A percentile compares a stretch with the other conserved stretches of the same genome.
These are phyloP conservation scores for Tylochromis polylepis DNA, from an alignment of 2,113 vertebrate genomes.

Conservation along the genomic window DNA sequence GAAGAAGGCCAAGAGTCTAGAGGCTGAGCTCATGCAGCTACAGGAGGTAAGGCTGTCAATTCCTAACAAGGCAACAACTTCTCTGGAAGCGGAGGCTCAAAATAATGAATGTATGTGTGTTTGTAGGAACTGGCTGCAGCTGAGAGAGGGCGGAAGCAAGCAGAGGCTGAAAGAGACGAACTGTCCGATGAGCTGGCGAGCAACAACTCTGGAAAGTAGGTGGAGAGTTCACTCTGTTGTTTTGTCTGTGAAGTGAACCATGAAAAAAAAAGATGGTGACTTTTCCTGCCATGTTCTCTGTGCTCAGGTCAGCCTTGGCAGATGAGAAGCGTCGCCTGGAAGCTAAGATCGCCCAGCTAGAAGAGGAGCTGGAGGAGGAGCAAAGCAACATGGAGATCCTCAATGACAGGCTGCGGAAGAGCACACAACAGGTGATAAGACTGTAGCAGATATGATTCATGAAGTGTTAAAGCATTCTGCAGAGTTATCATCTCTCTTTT, in stretches of 20 bases:
- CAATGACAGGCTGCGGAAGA: constrained; percentile 89
- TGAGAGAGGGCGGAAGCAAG: constrained; percentile 88
- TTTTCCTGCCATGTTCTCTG: not conserved
- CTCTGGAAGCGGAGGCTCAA: not conserved
- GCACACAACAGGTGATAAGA: constrained; percentile 81
- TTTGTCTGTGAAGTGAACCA: constrained; percentile 48
- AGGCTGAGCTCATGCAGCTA: constrained; percentile 90
- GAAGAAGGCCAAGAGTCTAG: constrained; percentile 90
- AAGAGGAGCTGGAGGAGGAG: constrained; percentile 94
- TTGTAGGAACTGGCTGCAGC: constrained; percentile 86
- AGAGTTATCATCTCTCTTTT: not conserved
- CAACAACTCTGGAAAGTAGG: constrained; percentile 84
- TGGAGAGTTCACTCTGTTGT: not conserved
- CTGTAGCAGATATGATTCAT: not conserved
- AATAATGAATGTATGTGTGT: not conserved
- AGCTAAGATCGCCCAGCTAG: constrained; percentile 84
- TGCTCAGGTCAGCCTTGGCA: constrained; percentile 78
- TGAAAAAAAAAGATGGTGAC: not conserved
- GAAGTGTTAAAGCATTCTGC: not conserved
- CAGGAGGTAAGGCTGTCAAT: constrained; percentile 80
- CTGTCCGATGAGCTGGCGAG: constrained; percentile 86
- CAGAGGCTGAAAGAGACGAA: constrained; percentile 89
- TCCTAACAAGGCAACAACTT: not conserved
- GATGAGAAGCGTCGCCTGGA: constrained; percentile 93
- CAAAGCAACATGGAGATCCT: constrained; percentile 86